Conservation (phyloP, 2,888 invertebrate species). For the Cancer borealis region DNA sequence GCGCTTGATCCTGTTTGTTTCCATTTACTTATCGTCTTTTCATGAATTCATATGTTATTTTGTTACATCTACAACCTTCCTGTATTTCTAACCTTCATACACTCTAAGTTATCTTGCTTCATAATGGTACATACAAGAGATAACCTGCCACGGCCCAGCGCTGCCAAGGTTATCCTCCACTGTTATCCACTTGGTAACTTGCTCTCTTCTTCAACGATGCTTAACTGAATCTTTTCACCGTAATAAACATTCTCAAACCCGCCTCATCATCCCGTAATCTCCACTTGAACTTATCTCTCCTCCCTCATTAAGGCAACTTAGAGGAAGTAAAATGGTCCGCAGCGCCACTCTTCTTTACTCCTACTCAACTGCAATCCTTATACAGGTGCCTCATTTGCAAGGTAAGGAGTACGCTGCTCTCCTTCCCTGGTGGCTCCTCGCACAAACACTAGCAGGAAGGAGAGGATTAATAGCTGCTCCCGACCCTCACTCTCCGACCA, state of each 20-base stretch:
- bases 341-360: not conserved
- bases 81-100: no score
- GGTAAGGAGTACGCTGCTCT: not conserved
- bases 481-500: not conserved
- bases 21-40: no score
- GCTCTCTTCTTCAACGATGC: not conserved
- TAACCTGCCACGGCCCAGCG: not conserved
- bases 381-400: conserved; percentile 12
- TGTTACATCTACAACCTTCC: no score
- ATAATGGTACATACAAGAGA: no score
- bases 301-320: not conserved
- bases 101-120: no score
- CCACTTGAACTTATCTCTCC: conserved; percentile 7
- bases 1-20: no score
- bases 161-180: not conserved
- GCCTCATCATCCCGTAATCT: conserved; percentile 10
- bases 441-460: not conserved
- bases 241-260: not conserved
- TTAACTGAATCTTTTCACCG: not conserved
- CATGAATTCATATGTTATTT: no score
- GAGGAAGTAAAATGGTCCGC: not conserved
- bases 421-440: not conserved
- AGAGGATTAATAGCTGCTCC: not conserved
- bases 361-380: conserved; percentile 8
- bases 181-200: not conserved